Conservation (phyloP, 1,140 invertebrate species). For the Aphaenogaster floridana region DNA sequence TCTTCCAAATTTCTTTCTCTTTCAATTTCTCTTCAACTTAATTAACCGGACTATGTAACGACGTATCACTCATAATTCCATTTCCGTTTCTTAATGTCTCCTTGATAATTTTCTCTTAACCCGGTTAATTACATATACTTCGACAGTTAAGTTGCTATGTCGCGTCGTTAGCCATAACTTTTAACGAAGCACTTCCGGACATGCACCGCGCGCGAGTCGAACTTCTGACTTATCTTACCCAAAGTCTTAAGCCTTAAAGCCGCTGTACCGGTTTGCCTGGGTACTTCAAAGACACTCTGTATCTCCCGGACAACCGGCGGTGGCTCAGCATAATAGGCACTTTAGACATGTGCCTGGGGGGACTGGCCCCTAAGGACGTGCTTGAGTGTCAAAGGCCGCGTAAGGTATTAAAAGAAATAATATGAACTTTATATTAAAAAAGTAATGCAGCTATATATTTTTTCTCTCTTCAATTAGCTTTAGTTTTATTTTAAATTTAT, state of each 20-base stretch:
- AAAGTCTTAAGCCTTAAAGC: slow-evolving; percentile 63
- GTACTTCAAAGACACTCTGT: slow-evolving; percentile 60
- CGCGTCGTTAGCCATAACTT: slow-evolving; percentile 55
- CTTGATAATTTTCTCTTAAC: slow-evolving; percentile 27
- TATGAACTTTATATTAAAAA: slow-evolving; percentile 24
- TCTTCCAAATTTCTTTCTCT: neutral
- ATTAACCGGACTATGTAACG: neutral
- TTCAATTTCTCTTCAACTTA: slow-evolving; percentile 5
- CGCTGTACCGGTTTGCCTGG: slow-evolving; percentile 44
- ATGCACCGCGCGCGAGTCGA: slow-evolving; percentile 50
- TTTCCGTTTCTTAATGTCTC: neutral
- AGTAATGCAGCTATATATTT: neutral
- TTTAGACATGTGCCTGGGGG: slow-evolving; percentile 48
- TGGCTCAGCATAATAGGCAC: slow-evolving; percentile 56
- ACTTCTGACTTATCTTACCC: slow-evolving; percentile 61
- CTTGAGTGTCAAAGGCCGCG: slow-evolving; percentile 36
- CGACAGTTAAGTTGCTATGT: slow-evolving; percentile 44
- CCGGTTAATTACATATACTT: slow-evolving; percentile 50
- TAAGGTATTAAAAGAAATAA: slow-evolving; percentile 39
- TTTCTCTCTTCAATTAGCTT: neutral
- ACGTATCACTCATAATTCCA: slow-evolving; percentile 1
- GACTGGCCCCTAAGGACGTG: slow-evolving; percentile 30
- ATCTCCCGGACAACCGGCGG: slow-evolving; percentile 51
- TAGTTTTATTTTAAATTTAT: slow-evolving; percentile 17
- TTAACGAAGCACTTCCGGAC: slow-evolving; percentile 58